Evolutionary conservation across 1,140 invertebrate species (phyloP).

Genomic region (Tachypleus tridentatus): DNA sequence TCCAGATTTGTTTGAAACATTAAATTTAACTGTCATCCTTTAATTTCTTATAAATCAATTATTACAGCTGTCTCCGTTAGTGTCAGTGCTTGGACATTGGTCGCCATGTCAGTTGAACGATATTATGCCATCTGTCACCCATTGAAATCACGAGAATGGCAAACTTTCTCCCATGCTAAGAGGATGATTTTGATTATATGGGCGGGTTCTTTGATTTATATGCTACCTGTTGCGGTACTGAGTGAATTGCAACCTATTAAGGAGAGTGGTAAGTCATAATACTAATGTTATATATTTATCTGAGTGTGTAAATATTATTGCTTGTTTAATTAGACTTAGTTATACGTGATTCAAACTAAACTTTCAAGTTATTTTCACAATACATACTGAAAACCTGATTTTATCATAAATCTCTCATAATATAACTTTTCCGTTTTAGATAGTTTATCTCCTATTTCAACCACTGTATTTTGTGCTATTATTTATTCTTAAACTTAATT

Average conservation of each 20-base stretch:
- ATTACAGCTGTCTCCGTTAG: conserved; percentile 66
- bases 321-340: no score
- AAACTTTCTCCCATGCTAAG: conserved; percentile 80
- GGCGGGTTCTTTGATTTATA: conserved; percentile 52
- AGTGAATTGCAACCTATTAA: conserved; percentile 39
- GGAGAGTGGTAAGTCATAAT: conserved; percentile 13
- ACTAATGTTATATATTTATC: neutral
- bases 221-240: conserved; percentile 54
- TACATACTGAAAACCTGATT: no score
- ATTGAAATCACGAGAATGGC: conserved; percentile 69
- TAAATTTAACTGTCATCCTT: neutral
- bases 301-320: no score
- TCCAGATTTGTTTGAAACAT: neutral
- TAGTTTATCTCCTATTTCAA: no score
- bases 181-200: conserved; percentile 69
- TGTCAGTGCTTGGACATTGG: conserved; percentile 78
- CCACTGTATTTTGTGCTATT: no score
- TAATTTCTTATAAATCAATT: conserved; percentile 4
- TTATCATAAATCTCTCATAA: no score
- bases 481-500: no score
- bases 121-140: conserved; percentile 87
- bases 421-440: no score
- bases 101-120: conserved; percentile 75
- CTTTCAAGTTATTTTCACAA: no score
- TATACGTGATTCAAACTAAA: no score